Percentiles rank a stretch among this genome's conserved stretches.
phyloP scores from a whole-genome alignment of 2,113 vertebrate genomes.

The Petrocephalus microphthalmus region DNA sequence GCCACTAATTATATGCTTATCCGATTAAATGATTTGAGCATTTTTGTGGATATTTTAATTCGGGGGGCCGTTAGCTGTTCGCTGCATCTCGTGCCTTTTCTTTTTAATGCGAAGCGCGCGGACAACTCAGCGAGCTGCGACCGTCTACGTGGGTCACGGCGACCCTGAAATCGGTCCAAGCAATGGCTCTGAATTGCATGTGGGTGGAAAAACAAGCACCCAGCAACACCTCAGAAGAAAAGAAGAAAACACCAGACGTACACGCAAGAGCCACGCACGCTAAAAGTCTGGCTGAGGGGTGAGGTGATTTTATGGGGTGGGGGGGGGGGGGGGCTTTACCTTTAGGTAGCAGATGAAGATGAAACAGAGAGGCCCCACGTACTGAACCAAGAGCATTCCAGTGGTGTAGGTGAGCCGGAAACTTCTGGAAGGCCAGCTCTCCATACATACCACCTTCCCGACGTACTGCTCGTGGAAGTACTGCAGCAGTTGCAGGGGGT shows the following conservation, averaged over 20 bases:
- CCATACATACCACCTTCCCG: conserved; percentile 76
- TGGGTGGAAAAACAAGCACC: neutral
- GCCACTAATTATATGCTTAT: neutral
- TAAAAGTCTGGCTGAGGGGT: neutral
- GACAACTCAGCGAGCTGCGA: neutral
- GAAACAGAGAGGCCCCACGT: conserved; percentile 74
- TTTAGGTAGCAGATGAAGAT: conserved; percentile 85
- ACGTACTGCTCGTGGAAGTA: conserved; percentile 61
- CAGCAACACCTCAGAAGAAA: neutral
- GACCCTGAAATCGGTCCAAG: neutral
- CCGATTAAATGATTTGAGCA: neutral
- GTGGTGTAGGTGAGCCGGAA: conserved; percentile 73
- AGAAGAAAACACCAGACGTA: neutral
- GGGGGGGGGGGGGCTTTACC: conserved; percentile 50
- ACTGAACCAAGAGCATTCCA: conserved; percentile 73
- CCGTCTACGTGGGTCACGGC: neutral
- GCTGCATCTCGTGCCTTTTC: neutral
- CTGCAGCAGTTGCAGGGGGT: conserved; percentile 69
- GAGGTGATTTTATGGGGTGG: neutral
- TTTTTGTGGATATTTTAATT: neutral
- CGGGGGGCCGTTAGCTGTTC: neutral
- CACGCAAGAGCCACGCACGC: neutral
- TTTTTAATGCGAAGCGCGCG: neutral
- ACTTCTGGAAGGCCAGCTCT: conserved; percentile 69
- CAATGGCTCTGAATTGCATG: neutral